phyloP scores from a whole-genome alignment of 2,797 vertebrate species.

The Sebastes oblongus region DNA sequence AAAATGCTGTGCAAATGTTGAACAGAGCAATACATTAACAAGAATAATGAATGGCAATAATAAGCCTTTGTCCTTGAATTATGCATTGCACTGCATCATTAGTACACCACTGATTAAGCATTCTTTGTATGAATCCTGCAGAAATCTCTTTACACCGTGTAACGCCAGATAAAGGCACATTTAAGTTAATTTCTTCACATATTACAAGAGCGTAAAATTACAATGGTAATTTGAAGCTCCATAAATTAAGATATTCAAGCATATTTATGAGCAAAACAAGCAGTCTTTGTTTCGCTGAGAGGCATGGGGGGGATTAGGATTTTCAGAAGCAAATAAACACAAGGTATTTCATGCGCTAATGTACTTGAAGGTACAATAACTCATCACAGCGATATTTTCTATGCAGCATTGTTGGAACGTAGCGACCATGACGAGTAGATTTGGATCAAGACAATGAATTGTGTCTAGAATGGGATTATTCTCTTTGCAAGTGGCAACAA shows the following conservation, averaged over 20 bases:
- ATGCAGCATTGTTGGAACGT: constrained; percentile 25
- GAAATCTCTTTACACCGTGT: constrained; percentile 39
- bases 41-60: constrained; percentile 64
- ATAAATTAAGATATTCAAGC: constrained; percentile 33
- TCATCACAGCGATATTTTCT: constrained; percentile 42
- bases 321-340: constrained; percentile 34
- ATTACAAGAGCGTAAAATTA: constrained; percentile 28
- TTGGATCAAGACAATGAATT: constrained; percentile 32
- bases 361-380: constrained; percentile 35
- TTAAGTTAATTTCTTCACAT: constrained; percentile 36
- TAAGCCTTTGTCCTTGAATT: constrained; percentile 63
- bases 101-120: constrained; percentile 31
- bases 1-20: constrained; percentile 45
- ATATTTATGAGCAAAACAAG: constrained; percentile 35
- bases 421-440: constrained; percentile 25
- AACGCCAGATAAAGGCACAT: constrained; percentile 32
- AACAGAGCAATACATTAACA: constrained; percentile 60
- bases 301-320: constrained; percentile 36
- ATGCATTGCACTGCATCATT: constrained; percentile 55
- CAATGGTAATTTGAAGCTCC: constrained; percentile 25
- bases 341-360: constrained; percentile 44
- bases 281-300: constrained; percentile 32
- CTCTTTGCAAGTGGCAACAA: constrained; percentile 14
- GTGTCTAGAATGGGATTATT: constrained; percentile 39
- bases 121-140: constrained; percentile 30